Evolutionary conservation across 2,797 vertebrate species (phyloP), one percentile per base, ranked within the genome.

Genomic region (Enteromius mattozi): DNA sequence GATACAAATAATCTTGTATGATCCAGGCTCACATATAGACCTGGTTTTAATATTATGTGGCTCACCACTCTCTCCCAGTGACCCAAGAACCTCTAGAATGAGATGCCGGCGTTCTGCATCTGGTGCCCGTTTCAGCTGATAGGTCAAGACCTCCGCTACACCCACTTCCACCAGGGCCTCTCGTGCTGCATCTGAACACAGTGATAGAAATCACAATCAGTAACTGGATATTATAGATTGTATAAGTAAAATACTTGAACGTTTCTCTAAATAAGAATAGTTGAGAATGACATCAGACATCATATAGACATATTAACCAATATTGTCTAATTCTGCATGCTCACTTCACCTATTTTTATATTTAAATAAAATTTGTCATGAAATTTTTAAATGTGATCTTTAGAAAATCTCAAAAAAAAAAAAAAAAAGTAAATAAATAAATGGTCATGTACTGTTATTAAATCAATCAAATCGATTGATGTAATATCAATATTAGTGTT

Each of bases 1-100:
- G 8, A 45, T 59, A 59, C 1, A 7, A 45, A 45, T 51, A 9
- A 40, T 51, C 30, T 51, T 65, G 2, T 19, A 78, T 1, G 10
- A 27, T 72, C 7, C 21, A 33, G 24, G 70, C 3, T 13, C 42
- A 65, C 4, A 3, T 37, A 40, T 21, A 9, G 27, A 59, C 4
- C 27, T 63, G 63, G 35, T 83, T 45, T 47, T 1, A 6, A 83
- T 33, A 35, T 47, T 24, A 47, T 47, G 37, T 63, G 13, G n/a
- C 95, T 95, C 91, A 98, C 97, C 96, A 0, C 96, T 96, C 90
- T 97, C 96, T 69, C 95, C 95, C 80, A 98, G 93, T 19, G 95
- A 94, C 71, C 96, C 95, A 85, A 98, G 93, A 79, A 97, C 93
- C 84, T 97, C 97, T 89, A 97, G 92, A 81, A 98, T 95, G 77